These are phyloP conservation scores for Drosophila mimetica DNA, from an alignment of 2,888 invertebrate genomes.

Conservation along the genomic window DNA sequence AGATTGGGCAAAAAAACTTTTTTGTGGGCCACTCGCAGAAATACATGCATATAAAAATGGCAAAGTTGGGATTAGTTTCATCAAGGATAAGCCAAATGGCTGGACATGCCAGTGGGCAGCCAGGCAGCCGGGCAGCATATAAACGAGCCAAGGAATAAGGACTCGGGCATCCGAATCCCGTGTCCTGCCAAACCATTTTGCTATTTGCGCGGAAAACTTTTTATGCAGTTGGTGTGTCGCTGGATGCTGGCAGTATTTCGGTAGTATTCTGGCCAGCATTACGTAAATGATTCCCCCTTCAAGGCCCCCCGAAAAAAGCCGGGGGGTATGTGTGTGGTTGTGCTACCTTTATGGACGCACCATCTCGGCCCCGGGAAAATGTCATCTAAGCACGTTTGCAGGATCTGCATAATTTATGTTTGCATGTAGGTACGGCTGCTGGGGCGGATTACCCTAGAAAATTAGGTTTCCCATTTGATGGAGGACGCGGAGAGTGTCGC, in stretches of 20 bases:
- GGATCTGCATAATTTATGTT: slow-evolving; percentile 83
- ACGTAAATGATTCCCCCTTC: slow-evolving; percentile 43
- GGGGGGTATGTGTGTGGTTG: slow-evolving; percentile 19
- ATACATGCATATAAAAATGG: slow-evolving; percentile 78
- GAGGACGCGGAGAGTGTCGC: slow-evolving; percentile 62
- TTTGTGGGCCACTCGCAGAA: slow-evolving; percentile 73
- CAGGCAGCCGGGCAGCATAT: slow-evolving; percentile 51
- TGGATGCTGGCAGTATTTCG: slow-evolving; percentile 39
- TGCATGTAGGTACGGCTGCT: slow-evolving; percentile 56
- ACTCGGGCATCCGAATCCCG: slow-evolving; percentile 22
- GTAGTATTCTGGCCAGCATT: slow-evolving; percentile 43
- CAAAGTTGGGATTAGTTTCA: slow-evolving; percentile 81
- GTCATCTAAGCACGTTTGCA: slow-evolving; percentile 81
- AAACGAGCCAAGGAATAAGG: slow-evolving; percentile 54
- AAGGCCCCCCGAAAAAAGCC: slow-evolving; percentile 1
- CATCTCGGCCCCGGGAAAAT: slow-evolving; percentile 63
- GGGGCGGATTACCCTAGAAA: slow-evolving; percentile 80
- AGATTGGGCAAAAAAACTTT: slow-evolving; percentile 80
- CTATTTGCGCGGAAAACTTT: slow-evolving; percentile 71
- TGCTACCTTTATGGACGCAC: slow-evolving; percentile 66
- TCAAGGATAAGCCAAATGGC: slow-evolving; percentile 78
- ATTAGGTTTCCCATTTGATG: slow-evolving; percentile 80
- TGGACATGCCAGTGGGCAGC: slow-evolving; percentile 58
- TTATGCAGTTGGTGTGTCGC: slow-evolving; percentile 62
- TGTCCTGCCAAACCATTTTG: slow-evolving; percentile 43